Base-by-base conservation (phyloP, 2,888 invertebrate species). In the Heliconius hortense region DNA sequence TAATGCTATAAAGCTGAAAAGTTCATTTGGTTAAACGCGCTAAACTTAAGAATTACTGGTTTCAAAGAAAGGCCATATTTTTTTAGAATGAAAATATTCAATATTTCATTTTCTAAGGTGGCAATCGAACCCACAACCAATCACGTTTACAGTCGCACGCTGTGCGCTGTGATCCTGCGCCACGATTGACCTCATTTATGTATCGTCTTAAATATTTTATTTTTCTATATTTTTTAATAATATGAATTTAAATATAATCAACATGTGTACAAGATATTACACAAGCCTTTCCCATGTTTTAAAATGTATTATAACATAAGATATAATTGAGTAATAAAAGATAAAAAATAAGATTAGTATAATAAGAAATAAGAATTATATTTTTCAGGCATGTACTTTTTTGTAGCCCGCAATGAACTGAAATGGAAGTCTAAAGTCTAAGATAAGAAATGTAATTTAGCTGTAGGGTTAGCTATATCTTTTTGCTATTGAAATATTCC, bases 401-500 rank as follows among this genome's bases (percentile, higher is more conserved):
- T 24, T 35, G 35, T 66, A 66, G 24, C 11, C 39, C 39, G n/a
- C 24, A 66, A 24, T 39, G 5, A 64, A 64, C 24, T 39, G 39
- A n/a, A 64, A 64, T 24, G 24, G 7, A 39, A 39, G n/a, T 35
- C 39, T 64, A 39, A 39, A 35, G 63, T 35, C 35, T 39, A n/a
- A 64, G 39, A 66, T 24, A 66, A 66, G 15, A 39, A 24, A 66
- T 24, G 39, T 39, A 66, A 66, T 39, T 66, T 39, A 66, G 66
- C 39, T 66, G 24, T 39, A 21, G 4, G 21, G 10, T n/a, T n/a
- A n/a, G 56, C 31, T 64, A 24, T 1, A 24, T 64, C n/a, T 35
- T 63, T 64, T 35, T 64, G 24, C 15, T 24, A 39, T 64, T 39
- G 11, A 39, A 39, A 39, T 64, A 39, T 39, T 39, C n/a, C 35